Conservation (phyloP, 1,140 invertebrate genomes). For the Drosophila aff. region DNA sequence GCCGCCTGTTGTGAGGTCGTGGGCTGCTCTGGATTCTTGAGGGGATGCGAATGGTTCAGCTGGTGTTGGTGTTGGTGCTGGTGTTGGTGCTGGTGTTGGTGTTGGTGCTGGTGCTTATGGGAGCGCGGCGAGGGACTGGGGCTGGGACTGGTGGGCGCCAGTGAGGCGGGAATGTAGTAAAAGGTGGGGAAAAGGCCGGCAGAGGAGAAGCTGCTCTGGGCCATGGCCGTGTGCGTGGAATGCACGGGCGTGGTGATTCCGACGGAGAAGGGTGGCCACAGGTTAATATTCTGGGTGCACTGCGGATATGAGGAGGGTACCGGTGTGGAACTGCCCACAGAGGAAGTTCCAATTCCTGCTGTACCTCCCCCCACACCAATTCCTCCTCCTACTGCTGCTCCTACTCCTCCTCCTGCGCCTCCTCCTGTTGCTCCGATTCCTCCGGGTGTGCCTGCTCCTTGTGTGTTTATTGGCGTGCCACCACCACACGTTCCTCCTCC, state of each 20-base stretch:
- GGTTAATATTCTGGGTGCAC: constrained; percentile 84
- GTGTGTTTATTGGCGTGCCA: not conserved
- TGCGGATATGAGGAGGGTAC: constrained; percentile 15
- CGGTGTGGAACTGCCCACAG: constrained; percentile 18
- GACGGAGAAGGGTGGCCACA: constrained; percentile 88
- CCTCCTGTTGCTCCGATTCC: not conserved
- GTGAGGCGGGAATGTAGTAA: constrained; percentile 87
- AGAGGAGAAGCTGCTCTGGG: constrained; percentile 74
- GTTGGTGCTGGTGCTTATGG: not conserved
- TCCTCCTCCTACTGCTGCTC: not conserved
- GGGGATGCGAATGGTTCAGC: constrained; percentile 1
- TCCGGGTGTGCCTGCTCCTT: constrained; percentile 1
- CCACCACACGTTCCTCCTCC: constrained; percentile 11
- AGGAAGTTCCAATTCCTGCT: not conserved
- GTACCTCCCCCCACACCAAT: not conserved
- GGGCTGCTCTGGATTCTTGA: constrained; percentile 44
- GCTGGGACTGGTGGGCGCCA: constrained; percentile 32
- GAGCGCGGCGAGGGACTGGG: constrained; percentile 4
- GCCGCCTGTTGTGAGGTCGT: constrained; percentile 62
- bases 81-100: not conserved
- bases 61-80: not conserved
- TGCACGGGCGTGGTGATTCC: constrained; percentile 85
- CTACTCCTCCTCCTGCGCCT: not conserved
- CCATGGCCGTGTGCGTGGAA: constrained; percentile 78
- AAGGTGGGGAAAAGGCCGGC: constrained; percentile 83